Evolutionary conservation across 2,888 invertebrate genomes (phyloP).

Genomic region (Asteroscopus sphinx): DNA sequence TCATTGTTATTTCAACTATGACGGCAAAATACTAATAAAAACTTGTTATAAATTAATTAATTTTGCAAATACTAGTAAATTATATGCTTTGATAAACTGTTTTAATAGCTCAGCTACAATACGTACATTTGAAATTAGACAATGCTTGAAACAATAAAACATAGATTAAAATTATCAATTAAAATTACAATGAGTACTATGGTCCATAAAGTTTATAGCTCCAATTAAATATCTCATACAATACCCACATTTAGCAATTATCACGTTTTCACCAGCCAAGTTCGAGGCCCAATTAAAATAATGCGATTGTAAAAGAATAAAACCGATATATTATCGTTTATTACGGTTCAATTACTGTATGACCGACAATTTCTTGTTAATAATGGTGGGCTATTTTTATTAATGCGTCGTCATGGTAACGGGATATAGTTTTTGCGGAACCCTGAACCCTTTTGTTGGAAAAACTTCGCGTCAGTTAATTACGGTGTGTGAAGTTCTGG

Average conservation of each 20-base stretch:
- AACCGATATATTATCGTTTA: conserved; percentile 45
- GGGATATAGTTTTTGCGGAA: conserved; percentile 72
- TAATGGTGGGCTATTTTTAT: conserved; percentile 50
- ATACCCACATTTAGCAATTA: conserved; percentile 40
- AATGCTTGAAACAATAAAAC: background rate
- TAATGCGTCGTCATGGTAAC: conserved; percentile 75
- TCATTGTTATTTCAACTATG: conserved; percentile 8
- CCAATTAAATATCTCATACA: conserved; percentile 37
- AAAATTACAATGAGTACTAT: background rate
- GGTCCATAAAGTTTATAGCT: conserved; percentile 6
- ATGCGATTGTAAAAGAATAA: conserved; percentile 47
- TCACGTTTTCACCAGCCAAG: conserved; percentile 25
- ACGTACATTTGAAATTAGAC: background rate
- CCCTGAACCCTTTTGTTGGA: conserved; percentile 67
- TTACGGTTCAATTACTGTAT: conserved; percentile 52
- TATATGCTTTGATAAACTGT: too few relatives aligned
- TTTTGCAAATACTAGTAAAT: background rate
- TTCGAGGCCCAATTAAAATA: conserved; percentile 51
- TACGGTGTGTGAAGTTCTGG: conserved; percentile 73
- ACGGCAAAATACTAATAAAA: conserved; percentile 2
- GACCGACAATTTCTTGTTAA: conserved; percentile 55
- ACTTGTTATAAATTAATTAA: background rate
- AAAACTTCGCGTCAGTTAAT: conserved; percentile 81
- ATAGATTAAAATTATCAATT: background rate
- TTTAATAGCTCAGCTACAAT: too few relatives aligned